Percentiles rank a stretch among this genome's conserved stretches.
Conservation (phyloP, 2,113 vertebrate genomes). For the Grallaria varia region DNA sequence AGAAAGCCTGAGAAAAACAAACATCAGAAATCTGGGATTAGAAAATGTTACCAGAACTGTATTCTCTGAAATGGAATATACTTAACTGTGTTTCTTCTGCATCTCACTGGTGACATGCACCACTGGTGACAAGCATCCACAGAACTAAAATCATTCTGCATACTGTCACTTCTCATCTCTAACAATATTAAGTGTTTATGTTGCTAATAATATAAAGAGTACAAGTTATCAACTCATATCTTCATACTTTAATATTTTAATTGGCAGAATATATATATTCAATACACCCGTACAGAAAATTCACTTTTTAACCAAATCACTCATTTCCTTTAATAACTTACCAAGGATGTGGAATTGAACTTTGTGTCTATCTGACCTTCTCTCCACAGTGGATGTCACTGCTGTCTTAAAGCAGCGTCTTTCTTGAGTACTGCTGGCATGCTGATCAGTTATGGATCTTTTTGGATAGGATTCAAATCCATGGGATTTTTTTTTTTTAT, state of each 20-base stretch:
- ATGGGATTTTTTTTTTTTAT: neutral
- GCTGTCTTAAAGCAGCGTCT: neutral
- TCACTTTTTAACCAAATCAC: neutral
- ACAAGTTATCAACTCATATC: neutral
- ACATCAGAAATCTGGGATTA: neutral
- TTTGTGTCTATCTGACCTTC: neutral
- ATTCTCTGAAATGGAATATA: neutral
- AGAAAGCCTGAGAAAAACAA: neutral
- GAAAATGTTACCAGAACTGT: neutral
- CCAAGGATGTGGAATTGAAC: neutral
- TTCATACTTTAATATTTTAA: neutral
- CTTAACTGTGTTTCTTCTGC: neutral
- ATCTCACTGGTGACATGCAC: neutral
- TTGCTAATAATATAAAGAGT: neutral
- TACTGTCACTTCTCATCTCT: neutral
- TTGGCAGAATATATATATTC: neutral
- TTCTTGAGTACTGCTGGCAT: neutral
- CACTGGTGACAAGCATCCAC: neutral
- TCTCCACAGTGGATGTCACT: neutral
- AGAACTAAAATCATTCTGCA: neutral
- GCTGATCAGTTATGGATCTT: neutral
- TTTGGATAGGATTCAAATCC: neutral
- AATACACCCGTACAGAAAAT: neutral
- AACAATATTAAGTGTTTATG: neutral
- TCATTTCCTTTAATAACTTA: neutral